Evolutionary conservation across 2,797 vertebrate species (phyloP), one percentile per base, ranked within the genome.

Genomic region (Caiman crocodilus): DNA sequence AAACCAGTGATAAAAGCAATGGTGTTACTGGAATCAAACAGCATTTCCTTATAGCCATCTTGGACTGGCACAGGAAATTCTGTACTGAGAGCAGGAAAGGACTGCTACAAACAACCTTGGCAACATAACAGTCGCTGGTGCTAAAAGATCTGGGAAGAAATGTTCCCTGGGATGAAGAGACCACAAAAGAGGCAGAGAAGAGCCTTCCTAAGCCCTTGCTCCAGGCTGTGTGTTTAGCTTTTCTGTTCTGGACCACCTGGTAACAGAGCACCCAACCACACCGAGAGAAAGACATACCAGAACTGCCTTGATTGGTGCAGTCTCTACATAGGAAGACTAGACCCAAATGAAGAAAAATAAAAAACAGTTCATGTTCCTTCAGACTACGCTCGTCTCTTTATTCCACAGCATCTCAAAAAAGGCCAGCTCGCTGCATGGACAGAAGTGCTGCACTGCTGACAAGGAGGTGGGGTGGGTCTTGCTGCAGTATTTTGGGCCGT

Each of bases 21-120:
- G 64, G 15, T 0, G 0, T 14, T 32, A 59, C 7, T 2, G 4
- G 18, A 82, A 79, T 10, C 0, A 1, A 76, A 58, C 18, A 18
- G 59, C 64, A 86, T 0, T 0, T 42, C 59, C 3, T 2, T 1
- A 32, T 79, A 6, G 2, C 5, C 42, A 80, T 32, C 32, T 56
- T 2, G 17, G 0, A 14, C 2, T 60, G 23, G 2, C 75, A 65
- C 61, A 26, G 7, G 17, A 30, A 65, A 35, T 84, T 58, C 84
- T 50, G 30, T 61, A n/a, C 35, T 67, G 35, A 28, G 5, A 79
- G 7, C 13, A 79, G 87, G 73, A 73, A 42, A 5, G 67, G n/a
- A 4, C 30, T 63, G 56, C 85, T 64, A 77, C 57, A 83, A 85
- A 69, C 17, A 69, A 25, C 64, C 56, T 5, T 50, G 59, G 25